A percentile compares a stretch with the other conserved stretches of the same genome.
These are phyloP conservation scores for Calliopum simillimum DNA, from an alignment of 2,888 invertebrate species.

Conservation along the genomic window DNA sequence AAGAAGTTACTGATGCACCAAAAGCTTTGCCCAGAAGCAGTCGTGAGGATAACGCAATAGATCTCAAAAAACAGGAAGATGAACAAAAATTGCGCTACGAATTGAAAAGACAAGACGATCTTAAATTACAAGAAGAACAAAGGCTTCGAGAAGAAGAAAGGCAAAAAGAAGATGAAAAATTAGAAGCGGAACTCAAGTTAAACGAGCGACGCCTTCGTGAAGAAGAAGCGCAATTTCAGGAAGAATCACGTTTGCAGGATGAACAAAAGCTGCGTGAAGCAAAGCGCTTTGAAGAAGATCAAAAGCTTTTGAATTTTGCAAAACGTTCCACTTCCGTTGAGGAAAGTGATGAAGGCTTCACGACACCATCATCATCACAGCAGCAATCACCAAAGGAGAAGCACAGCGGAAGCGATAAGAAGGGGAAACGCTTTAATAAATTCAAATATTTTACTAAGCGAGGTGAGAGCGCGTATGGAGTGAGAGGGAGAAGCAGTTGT, in stretches of 20 bases:
- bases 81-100: slow-evolving; percentile 32
- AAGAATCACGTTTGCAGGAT: slow-evolving; percentile 49
- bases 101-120: slow-evolving; percentile 17
- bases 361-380: slow-evolving; percentile 56
- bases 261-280: slow-evolving; percentile 55
- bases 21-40: slow-evolving; percentile 49
- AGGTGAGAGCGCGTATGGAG: slow-evolving; percentile 65
- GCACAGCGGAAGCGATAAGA: slow-evolving; percentile 52
- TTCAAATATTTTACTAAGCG: slow-evolving; percentile 70
- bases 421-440: slow-evolving; percentile 66
- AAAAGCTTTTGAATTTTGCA: slow-evolving; percentile 54
- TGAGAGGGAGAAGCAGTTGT: slow-evolving; percentile 47
- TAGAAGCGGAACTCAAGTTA: slow-evolving; percentile 53
- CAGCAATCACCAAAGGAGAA: slow-evolving; percentile 58
- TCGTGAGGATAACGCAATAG: slow-evolving; percentile 28
- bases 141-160: slow-evolving; percentile 32
- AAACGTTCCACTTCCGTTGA: slow-evolving; percentile 55
- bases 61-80: slow-evolving; percentile 33
- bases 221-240: slow-evolving; percentile 53
- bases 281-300: slow-evolving; percentile 59
- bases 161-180: slow-evolving; percentile 53
- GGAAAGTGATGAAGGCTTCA: slow-evolving; percentile 46
- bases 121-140: slow-evolving; percentile 20
- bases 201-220: slow-evolving; percentile 55
- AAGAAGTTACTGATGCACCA: slow-evolving; percentile 24